Percentiles rank a stretch among this genome's conserved stretches.
These are phyloP conservation scores for Acestrorhynchus altus DNA, from an alignment of 2,797 vertebrate species.

Conservation along the genomic window DNA sequence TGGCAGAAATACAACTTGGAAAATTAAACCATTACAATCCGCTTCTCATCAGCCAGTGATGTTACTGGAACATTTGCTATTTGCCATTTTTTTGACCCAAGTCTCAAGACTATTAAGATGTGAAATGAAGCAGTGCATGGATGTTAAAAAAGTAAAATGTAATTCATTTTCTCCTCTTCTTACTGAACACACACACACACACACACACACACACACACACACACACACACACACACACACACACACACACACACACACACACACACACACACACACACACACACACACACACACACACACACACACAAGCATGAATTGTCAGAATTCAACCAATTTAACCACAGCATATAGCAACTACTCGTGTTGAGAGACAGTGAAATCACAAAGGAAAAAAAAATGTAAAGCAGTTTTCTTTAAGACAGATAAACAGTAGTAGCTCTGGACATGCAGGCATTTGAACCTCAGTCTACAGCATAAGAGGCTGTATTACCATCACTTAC, in stretches of 20 bases:
- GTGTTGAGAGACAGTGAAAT: too few relatives aligned
- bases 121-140: slow-evolving; percentile 25
- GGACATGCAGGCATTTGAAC: too few relatives aligned
- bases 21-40: background rate
- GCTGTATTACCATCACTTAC: too few relatives aligned
- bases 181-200: background rate
- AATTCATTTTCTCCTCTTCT: slow-evolving; percentile 12
- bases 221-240: background rate
- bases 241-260: too few relatives aligned
- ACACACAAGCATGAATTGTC: background rate
- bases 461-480: too few relatives aligned
- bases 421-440: too few relatives aligned
- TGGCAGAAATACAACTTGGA: background rate
- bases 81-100: slow-evolving; percentile 27
- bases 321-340: background rate
- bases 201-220: background rate
- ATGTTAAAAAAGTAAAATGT: slow-evolving; percentile 16
- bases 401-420: too few relatives aligned
- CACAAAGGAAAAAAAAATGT: too few relatives aligned
- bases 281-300: background rate
- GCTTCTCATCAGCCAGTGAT: slow-evolving; percentile 20
- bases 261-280: too few relatives aligned
- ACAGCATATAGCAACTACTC: too few relatives aligned
- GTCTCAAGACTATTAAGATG: slow-evolving; percentile 15
- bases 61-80: slow-evolving; percentile 24